Conservation (phyloP, 1,140 invertebrate genomes). For the Drosophila setifemur region DNA sequence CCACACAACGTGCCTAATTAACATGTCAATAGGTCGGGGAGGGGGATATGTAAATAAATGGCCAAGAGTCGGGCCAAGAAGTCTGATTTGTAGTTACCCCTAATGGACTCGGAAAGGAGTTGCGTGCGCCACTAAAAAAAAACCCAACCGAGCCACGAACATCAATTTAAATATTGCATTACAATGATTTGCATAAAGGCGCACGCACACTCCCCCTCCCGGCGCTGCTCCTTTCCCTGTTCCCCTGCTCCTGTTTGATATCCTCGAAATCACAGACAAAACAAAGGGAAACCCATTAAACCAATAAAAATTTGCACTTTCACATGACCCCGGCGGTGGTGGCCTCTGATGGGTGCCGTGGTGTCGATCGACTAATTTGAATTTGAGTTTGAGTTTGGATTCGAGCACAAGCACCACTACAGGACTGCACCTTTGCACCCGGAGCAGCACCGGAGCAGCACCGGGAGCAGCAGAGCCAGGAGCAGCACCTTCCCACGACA, state of each 20-base stretch:
- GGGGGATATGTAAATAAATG: not conserved
- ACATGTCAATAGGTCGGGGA: constrained; percentile 23
- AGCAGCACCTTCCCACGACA: constrained; percentile 65
- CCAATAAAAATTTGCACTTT: constrained; percentile 78
- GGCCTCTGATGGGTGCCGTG: constrained; percentile 9
- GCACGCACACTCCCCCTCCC: constrained; percentile 18
- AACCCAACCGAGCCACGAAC: too few relatives aligned
- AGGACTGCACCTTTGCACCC: constrained; percentile 19
- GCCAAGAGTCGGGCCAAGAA: constrained; percentile 5
- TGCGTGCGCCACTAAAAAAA: constrained; percentile 71
- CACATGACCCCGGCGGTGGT: constrained; percentile 62
- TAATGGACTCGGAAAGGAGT: constrained; percentile 32
- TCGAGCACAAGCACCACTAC: not conserved
- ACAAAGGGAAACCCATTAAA: constrained; percentile 54
- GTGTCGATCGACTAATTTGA: constrained; percentile 65
- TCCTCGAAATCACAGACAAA: constrained; percentile 44
- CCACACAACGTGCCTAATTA: constrained; percentile 22
- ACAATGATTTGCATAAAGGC: constrained; percentile 78
- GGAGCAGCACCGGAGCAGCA: constrained; percentile 24
- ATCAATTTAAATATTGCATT: constrained; percentile 80
- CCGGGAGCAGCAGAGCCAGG: too few relatives aligned
- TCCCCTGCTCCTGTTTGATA: too few relatives aligned
- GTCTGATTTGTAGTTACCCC: constrained; percentile 12
- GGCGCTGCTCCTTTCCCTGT: too few relatives aligned
- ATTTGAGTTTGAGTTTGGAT: constrained; percentile 33